Base-by-base conservation (phyloP, 2,888 invertebrate species). In the Agrilus mali region DNA sequence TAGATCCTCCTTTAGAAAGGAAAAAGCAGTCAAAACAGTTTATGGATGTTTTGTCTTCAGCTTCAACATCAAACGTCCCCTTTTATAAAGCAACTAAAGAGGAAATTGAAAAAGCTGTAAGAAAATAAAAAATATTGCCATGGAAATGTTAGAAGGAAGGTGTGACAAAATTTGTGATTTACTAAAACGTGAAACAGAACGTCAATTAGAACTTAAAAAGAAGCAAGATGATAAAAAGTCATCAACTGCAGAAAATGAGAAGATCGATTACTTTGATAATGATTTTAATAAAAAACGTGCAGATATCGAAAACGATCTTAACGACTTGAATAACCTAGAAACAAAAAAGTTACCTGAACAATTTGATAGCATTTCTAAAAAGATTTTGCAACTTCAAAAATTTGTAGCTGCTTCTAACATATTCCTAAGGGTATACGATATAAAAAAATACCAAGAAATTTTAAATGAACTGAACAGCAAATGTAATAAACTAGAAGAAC, bases 381-480 rank as follows among this genome's bases (percentile, higher is more conserved):
- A 86, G 57, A 75, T 88, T 17, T 77, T 82, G 55, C 76, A 79
- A 48, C 64, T 89, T 46, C 86, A 87, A 59, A 82, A 83, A 59
- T 82, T 83, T 66, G 73, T 89, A 17, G 80, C 86, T 1, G 78
- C 82, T 47, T 87, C 87, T 12, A 81, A 83, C 35, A 75, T 86
- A 58, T 88, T 87, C 63, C 67, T 90, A 3, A 80, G 86, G 44
- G 81, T 82, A 42, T 90, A 85, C 53, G 86, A 86, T 55, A 78
- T 89, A 60, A 75, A 86, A 59, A 80, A 80, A 57, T 86, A 82
- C 57, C 81, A 87, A 56, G 79, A 82, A 53, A 74, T 74, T 16
- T 69, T 87, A 3, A 82, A 86, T 58, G 74, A 79, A 44, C 61
- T 90, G 33, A 80, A 81, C 55, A 71, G 71, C n/a, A 75, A 78